These are phyloP conservation scores for Zaprionus vittiger DNA, from an alignment of 1,140 invertebrate species.

Conservation along the genomic window DNA sequence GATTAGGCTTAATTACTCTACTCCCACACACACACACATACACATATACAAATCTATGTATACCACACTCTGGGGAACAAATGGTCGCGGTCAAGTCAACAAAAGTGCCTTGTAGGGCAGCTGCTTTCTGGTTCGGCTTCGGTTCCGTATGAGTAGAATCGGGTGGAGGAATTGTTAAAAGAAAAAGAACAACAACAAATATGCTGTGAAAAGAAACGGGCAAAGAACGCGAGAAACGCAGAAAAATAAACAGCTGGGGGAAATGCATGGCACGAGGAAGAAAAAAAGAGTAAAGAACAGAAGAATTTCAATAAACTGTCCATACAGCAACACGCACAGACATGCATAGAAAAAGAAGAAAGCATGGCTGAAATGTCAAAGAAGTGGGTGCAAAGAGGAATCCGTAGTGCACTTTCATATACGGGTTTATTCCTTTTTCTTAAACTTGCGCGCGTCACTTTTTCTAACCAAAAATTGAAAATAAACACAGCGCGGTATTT, in stretches of 20 bases:
- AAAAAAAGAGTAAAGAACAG: constrained; percentile 23
- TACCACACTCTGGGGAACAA: background rate
- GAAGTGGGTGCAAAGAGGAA: background rate
- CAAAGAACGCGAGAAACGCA: constrained; percentile 10
- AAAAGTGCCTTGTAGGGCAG: constrained; percentile 7
- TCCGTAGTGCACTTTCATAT: background rate
- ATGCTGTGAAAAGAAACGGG: background rate
- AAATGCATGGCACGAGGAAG: constrained; percentile 19
- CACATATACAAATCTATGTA: background rate
- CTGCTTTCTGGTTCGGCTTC: constrained; percentile 10
- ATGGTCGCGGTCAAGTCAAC: constrained; percentile 28
- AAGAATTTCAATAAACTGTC: constrained; percentile 36
- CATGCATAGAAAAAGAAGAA: constrained; percentile 32
- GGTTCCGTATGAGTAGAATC: constrained; percentile 15
- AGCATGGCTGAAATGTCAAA: constrained; percentile 1
- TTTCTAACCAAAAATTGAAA: constrained; percentile 53
- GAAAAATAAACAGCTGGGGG: constrained; percentile 10
- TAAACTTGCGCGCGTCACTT: constrained; percentile 22
- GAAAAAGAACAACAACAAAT: background rate
- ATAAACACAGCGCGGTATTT: constrained; percentile 68
- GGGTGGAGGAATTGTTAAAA: constrained; percentile 24
- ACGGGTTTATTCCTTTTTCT: constrained; percentile 16
- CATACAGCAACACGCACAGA: constrained; percentile 16
- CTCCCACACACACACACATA: constrained; percentile 1
- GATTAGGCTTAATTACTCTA: constrained; percentile 12